A percentile compares a stretch with the other conserved stretches of the same genome.
Evolutionary conservation across 1,140 invertebrate genomes (phyloP).

Genomic region (Brevipalpus yothersi): DNA sequence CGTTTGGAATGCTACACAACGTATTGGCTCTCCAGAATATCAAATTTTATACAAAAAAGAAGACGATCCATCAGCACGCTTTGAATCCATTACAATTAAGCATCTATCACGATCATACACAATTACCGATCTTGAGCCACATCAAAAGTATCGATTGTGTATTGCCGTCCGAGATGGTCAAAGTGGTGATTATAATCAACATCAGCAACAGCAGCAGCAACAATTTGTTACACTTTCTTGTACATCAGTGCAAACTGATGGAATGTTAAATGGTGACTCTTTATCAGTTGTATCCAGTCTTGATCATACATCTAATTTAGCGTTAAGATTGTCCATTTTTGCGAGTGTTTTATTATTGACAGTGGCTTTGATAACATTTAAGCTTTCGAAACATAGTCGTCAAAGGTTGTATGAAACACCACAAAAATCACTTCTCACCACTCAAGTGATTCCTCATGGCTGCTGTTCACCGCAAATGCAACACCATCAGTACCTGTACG

Average conservation of each 20-base stretch:
- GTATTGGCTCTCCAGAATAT: conserved; percentile 14
- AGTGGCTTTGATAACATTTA: no score
- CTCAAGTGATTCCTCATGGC: no score
- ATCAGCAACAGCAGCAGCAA: conserved; percentile 5
- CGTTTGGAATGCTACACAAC: conserved; percentile 23
- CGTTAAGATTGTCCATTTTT: not conserved
- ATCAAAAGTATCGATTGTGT: conserved; percentile 23
- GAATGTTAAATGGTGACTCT: conserved; percentile 14
- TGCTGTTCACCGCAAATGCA: no score
- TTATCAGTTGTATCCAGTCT: conserved; percentile 8
- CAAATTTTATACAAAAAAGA: not conserved
- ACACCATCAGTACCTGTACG: no score
- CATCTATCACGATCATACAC: conserved; percentile 20
- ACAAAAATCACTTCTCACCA: no score
- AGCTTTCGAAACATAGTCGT: no score
- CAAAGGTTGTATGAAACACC: no score
- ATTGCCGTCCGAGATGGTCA: conserved; percentile 21
- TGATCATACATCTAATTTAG: conserved; percentile 16
- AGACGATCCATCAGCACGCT: not conserved
- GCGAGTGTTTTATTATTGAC: no score
- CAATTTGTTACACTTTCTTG: conserved; percentile 17
- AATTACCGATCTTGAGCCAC: conserved; percentile 20
- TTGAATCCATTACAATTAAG: conserved; percentile 10
- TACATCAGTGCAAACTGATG: conserved; percentile 15
- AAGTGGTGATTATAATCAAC: no score